These are phyloP conservation scores for Pseudobourletiella spinata DNA, from an alignment of 1,140 invertebrate species.

Conservation along the genomic window DNA sequence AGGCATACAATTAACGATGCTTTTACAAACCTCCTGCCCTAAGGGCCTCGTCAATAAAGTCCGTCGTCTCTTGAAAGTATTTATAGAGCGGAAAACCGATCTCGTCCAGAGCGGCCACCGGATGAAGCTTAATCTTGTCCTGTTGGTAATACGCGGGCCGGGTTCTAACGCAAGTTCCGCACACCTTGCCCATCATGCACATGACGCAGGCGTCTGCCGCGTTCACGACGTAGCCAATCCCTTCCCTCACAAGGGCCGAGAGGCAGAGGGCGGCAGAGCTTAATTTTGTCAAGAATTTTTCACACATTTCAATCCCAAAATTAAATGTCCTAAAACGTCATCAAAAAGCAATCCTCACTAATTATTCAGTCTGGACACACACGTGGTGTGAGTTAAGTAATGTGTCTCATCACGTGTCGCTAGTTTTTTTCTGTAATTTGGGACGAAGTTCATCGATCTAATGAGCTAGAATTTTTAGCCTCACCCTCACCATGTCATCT, in stretches of 20 bases:
- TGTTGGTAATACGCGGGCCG: constrained; percentile 37
- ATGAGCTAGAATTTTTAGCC: no score
- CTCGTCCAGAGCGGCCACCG: constrained; percentile 39
- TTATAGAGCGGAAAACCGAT: constrained; percentile 38
- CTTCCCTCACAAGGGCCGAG: constrained; percentile 37
- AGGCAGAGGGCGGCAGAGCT: constrained; percentile 42
- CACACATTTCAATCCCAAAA: no score
- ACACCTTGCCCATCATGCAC: constrained; percentile 20
- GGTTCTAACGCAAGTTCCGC: constrained; percentile 39
- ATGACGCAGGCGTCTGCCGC: constrained; percentile 39
- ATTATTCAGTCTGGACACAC: no score
- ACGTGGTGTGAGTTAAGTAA: no score
- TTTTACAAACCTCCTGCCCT: constrained; percentile 14
- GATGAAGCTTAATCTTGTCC: constrained; percentile 33
- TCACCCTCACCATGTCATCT: no score
- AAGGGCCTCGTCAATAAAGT: constrained; percentile 43
- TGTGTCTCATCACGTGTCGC: no score
- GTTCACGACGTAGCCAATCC: constrained; percentile 45
- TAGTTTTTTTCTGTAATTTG: no score
- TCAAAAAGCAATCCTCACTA: no score
- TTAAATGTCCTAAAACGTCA: no score
- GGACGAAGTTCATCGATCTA: no score
- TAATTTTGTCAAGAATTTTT: background rate
- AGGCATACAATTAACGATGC: no score
- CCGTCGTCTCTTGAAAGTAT: constrained; percentile 39